These are phyloP conservation scores for Babyrousa celebensis DNA, from an alignment of 2,797 vertebrate genomes.

Conservation along the genomic window DNA sequence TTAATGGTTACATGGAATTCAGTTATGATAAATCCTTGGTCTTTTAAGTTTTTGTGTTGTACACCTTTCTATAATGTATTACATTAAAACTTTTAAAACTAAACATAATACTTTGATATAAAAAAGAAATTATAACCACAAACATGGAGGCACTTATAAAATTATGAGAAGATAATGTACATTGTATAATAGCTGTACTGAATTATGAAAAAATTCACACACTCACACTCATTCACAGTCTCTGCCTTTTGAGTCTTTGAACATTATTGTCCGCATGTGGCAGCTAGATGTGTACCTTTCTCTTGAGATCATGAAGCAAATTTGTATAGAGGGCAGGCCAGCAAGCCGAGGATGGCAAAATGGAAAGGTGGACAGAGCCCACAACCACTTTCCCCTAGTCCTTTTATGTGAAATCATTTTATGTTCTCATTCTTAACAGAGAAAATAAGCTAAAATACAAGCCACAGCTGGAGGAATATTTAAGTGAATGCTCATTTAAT, in stretches of 20 bases:
- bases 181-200: background rate
- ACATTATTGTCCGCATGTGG: background rate
- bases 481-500: background rate
- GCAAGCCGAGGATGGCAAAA: background rate
- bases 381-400: background rate
- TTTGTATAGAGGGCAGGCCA: background rate
- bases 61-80: background rate
- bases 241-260: background rate
- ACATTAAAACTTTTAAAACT: background rate
- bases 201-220: background rate
- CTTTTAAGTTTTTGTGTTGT: background rate
- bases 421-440: conserved; percentile 18
- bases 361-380: background rate
- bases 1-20: background rate
- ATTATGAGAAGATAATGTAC: background rate
- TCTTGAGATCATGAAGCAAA: background rate
- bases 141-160: conserved; percentile 21
- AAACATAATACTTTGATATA: background rate
- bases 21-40: background rate
- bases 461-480: background rate
- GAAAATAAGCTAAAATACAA: background rate
- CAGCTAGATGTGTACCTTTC: background rate
- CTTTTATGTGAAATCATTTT: background rate
- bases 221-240: background rate
- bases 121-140: background rate